Evolutionary conservation across 2,113 vertebrate genomes (phyloP).

Genomic region (Mirza zaza): DNA sequence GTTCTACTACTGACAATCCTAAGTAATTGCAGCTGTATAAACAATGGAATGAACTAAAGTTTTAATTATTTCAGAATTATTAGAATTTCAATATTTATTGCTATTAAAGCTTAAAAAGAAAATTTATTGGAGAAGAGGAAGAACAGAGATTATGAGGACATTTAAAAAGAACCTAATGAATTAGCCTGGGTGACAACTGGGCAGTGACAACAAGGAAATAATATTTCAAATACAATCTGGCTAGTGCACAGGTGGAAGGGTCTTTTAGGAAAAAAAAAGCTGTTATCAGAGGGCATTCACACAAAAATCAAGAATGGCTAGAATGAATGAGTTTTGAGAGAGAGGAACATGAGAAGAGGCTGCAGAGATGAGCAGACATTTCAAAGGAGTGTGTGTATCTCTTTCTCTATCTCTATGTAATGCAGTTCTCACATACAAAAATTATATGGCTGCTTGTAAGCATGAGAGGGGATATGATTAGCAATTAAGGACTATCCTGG

Average conservation of each 20-base stretch:
- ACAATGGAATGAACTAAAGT: not conserved
- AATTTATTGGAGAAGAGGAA: not conserved
- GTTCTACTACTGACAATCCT: not conserved
- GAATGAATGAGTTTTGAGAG: not conserved
- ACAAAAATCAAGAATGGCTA: not conserved
- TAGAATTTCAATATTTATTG: not conserved
- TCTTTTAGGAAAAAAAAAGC: not conserved
- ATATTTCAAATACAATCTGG: not conserved
- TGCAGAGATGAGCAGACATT: not conserved
- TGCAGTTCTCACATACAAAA: not conserved
- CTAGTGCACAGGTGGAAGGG: not conserved
- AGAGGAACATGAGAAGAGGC: not conserved
- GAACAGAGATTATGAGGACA: not conserved
- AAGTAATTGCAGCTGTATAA: not conserved
- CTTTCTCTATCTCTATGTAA: not conserved
- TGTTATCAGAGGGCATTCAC: not conserved
- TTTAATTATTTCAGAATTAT: not conserved
- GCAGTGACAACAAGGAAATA: not conserved
- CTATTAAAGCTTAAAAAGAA: constrained; percentile 6
- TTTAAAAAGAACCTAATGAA: not conserved
- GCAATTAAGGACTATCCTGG: not conserved
- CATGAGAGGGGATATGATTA: not conserved
- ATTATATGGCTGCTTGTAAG: not conserved
- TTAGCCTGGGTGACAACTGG: not conserved
- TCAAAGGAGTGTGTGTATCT: not conserved